These are phyloP conservation scores for Patella ulyssiponensis DNA, from an alignment of 2,888 invertebrate genomes.

Conservation along the genomic window DNA sequence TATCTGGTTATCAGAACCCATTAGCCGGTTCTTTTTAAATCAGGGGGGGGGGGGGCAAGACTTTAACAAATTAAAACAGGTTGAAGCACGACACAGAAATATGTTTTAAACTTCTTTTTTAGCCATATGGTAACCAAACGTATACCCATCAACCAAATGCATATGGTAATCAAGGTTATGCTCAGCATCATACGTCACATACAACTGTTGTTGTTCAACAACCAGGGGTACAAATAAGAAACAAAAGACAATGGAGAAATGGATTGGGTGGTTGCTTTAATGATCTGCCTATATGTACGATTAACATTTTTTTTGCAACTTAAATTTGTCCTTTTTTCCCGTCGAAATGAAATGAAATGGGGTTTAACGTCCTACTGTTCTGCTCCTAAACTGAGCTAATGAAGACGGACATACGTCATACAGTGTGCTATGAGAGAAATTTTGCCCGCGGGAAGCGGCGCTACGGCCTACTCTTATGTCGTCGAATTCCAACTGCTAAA, in stretches of 20 bases:
- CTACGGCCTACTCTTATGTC: too few species aligned
- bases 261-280: not conserved
- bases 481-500: too few species aligned
- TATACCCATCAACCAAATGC: not conserved
- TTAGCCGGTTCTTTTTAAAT: too few species aligned
- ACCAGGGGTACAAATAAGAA: not conserved
- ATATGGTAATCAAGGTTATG: not conserved
- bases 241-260: not conserved
- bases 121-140: not conserved
- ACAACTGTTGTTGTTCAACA: not conserved
- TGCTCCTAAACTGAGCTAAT: too few species aligned
- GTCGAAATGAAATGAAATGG: not conserved
- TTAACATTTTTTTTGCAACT: not conserved
- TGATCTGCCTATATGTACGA: not conserved
- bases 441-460: not conserved
- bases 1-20: too few species aligned
- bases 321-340: too few species aligned
- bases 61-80: too few species aligned
- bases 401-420: not conserved
- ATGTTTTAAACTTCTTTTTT: too few species aligned
- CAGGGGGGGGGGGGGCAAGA: too few species aligned
- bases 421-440: not conserved
- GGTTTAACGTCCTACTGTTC: not conserved
- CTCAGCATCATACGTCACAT: not conserved
- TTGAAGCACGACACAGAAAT: too few species aligned